Evolutionary conservation across 2,113 vertebrate species (phyloP).

Genomic region (Mus spicilegus): DNA sequence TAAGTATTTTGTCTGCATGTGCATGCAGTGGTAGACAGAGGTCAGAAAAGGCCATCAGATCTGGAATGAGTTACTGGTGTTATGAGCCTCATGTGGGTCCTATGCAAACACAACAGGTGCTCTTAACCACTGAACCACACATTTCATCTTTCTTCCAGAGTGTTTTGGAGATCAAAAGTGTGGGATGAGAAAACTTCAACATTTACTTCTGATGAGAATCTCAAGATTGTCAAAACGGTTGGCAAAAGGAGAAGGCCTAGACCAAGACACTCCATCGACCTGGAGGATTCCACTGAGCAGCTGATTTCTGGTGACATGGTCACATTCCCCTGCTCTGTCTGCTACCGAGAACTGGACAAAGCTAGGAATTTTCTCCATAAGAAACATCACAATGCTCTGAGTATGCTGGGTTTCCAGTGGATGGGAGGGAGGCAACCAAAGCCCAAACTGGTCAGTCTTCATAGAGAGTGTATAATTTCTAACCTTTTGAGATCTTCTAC

Average conservation of each 20-base stretch:
- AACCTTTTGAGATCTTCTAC: constrained; percentile 42
- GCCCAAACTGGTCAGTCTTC: not conserved
- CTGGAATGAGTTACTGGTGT: not conserved
- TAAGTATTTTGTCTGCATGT: not conserved
- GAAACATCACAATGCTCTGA: constrained; percentile 76
- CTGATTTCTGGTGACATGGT: rapidly evolving
- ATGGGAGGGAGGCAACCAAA: not conserved
- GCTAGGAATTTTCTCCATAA: constrained; percentile 75
- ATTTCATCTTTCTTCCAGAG: constrained; percentile 72
- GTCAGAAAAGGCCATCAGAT: not conserved
- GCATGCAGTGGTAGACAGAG: not conserved
- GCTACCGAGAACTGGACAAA: constrained; percentile 48
- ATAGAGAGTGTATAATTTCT: constrained; percentile 73
- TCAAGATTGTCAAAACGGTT: rapidly evolving
- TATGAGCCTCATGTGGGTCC: not conserved
- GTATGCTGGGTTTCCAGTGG: constrained; percentile 58
- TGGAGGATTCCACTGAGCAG: rapidly evolving
- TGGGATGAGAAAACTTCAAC: not conserved
- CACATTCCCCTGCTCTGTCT: constrained; percentile 80
- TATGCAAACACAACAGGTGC: not conserved
- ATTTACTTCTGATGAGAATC: no score
- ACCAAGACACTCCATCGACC: rapidly evolving
- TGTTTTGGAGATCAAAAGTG: constrained; percentile 51
- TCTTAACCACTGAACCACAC: not conserved
- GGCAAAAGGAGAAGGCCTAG: not conserved